phyloP scores from a whole-genome alignment of 2,888 invertebrate species.

The Baccha elongata region DNA sequence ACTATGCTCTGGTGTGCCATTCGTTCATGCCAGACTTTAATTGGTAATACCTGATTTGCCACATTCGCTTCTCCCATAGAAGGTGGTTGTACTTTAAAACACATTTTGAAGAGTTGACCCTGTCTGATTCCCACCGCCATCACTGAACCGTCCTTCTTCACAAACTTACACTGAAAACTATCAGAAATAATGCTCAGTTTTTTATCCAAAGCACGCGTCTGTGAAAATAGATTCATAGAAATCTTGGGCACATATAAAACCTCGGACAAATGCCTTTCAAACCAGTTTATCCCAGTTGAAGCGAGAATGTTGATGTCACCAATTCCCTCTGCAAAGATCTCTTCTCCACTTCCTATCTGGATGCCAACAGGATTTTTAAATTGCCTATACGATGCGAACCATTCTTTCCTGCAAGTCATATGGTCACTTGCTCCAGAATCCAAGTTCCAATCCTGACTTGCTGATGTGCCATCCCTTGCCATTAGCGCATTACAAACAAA shows the following conservation, averaged over 20 bases:
- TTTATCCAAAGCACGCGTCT: too few relatives aligned
- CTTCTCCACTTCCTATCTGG: conserved; percentile 57
- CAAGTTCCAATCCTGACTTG: conserved; percentile 14
- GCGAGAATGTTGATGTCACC: conserved; percentile 64
- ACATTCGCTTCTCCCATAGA: too few relatives aligned
- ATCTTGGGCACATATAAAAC: conserved; percentile 74
- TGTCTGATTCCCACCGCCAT: conserved; percentile 34
- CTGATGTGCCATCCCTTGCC: not conserved
- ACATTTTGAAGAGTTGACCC: not conserved
- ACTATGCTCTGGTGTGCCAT: conserved; percentile 71
- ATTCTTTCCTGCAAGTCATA: conserved; percentile 18
- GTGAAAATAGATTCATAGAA: too few relatives aligned
- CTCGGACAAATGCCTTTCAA: conserved; percentile 54
- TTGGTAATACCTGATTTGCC: too few relatives aligned
- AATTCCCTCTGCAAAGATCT: conserved; percentile 49
- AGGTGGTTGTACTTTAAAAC: not conserved
- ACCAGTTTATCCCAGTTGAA: conserved; percentile 56
- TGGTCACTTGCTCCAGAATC: conserved; percentile 38
- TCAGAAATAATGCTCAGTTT: conserved; percentile 45
- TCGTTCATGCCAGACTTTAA: too few relatives aligned
- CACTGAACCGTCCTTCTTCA: conserved; percentile 27
- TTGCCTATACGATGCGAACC: conserved; percentile 27
- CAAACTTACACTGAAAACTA: conserved; percentile 40
- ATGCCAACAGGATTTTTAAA: conserved; percentile 9
- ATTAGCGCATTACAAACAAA: not conserved